Base-by-base conservation (phyloP, 1,140 invertebrate genomes). In the Drosophila pachea region DNA sequence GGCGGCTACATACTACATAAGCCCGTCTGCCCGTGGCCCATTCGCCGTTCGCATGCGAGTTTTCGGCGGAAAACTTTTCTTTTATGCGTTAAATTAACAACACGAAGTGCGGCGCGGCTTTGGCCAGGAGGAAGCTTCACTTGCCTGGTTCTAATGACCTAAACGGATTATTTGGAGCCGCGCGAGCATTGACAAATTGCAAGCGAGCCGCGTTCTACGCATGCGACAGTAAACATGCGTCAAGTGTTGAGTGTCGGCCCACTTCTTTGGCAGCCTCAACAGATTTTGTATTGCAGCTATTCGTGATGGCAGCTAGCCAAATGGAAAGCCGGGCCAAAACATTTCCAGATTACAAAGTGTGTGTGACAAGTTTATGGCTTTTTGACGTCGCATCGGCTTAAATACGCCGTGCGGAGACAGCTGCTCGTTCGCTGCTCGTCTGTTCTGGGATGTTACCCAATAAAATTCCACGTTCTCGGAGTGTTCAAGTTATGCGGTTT, bases 311-410 rank as follows among this genome's bases (percentile, higher is more conserved):
- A 78, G 48, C 43, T 53, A 38, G 75, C 73, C 76, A 83, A 84
- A 47, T 48, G 52, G 62, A 60, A 42, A 14, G 55, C 9, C 4
- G 16, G 4, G 22, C 8, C 31, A 54, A 40, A 68, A 47, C 62
- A 74, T 74, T 74, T 65, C 62, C 49, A 77, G 78, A 78, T 82
- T 82, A 74, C 78, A 78, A 82, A 82, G 68, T 82, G 78, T 83
- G 78, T 83, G 68, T 83, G 78, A 78, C 79, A 78, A 83, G 75
- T 83, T 83, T 83, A 83, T 75, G 78, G 78, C 64, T 84, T 83
- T 83, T 83, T 78, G 78, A 79, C 78, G 78, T 78, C 74, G 52
- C 74, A 68, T 58, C 66, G 78, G 71, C 71, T 71, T 55, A 63
- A 35, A 50, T n/a, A n/a, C 48, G 43, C 35, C 54, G 35, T 36